Evolutionary conservation across 2,888 invertebrate genomes (phyloP), one percentile per base, ranked within the genome.

Genomic region (Orthosia gothica): DNA sequence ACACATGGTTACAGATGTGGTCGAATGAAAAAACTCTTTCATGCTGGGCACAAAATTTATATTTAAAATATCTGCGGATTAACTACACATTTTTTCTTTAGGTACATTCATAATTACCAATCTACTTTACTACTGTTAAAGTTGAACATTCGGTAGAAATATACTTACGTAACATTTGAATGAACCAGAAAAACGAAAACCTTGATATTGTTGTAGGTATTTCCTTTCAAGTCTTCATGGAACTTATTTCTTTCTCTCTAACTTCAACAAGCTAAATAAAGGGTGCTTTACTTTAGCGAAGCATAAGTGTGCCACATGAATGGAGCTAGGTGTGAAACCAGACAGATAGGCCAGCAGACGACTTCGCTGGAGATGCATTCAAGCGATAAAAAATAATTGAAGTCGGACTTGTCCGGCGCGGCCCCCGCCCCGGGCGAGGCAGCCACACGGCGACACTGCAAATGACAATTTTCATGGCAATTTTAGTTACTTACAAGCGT

Each of bases 331-430:
- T 93, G 93, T 91, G 91, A 93, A 93, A 85, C 88, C 74, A 76
- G 78, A 81, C 88, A 93, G 93, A 93, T 92, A 92, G 89, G 89
- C 81, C 79, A 86, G 83, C 73, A 87, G 87, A 88, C 84, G 89
- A 84, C 87, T 85, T 83, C 80, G 75, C 78, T 65, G 70, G 90
- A 93, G 93, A 94, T 93, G 92, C 92, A 92, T 92, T 92, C 93
- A 92, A 83, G 84, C 91, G 93, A 93, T 93, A 94, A 93, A 91
- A 92, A 93, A 93, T 92, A 93, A 94, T 93, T 94, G 89, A 91
- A 93, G 93, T 92, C 83, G 88, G 92, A 93, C 93, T 90, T 79
- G 81, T 91, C 93, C 91, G 87, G 90, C 77, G 57, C 64, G 52
- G 83, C 83, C 83, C 52, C 58, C 59, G 83, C 83, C 83, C 55